A percentile compares a stretch with the other conserved stretches of the same genome.
Conservation (phyloP, 2,113 vertebrate genomes). For the Microcebus murinus region DNA sequence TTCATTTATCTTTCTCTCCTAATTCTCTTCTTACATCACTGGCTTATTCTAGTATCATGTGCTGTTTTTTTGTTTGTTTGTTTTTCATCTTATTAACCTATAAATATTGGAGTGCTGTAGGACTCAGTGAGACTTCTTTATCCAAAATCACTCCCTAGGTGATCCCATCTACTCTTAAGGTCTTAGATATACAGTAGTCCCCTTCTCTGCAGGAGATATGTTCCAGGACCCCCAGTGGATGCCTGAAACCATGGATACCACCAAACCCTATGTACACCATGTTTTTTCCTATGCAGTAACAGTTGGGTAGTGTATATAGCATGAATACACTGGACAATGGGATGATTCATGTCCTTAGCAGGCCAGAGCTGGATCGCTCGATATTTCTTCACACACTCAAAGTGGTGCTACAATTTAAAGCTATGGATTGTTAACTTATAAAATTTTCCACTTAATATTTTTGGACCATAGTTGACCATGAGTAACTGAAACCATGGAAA, state of each 20-base stretch:
- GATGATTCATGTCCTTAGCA: neutral
- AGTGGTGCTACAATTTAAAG: neutral
- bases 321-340: neutral
- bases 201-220: neutral
- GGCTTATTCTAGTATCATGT: neutral
- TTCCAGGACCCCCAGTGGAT: neutral
- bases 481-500: neutral
- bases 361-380: neutral
- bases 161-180: neutral
- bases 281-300: neutral
- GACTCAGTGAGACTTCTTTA: neutral
- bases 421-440: neutral
- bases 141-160: neutral
- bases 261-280: neutral
- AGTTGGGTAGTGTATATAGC: neutral
- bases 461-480: neutral
- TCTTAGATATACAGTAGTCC: neutral
- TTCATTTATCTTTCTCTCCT: neutral
- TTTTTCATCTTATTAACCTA: neutral
- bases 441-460: neutral
- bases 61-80: neutral
- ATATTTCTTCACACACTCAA: neutral
- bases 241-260: neutral
- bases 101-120: neutral
- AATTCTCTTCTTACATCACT: neutral